Evolutionary conservation across 2,888 invertebrate genomes (phyloP).

Genomic region (Caenorhabditis doughertyi): DNA sequence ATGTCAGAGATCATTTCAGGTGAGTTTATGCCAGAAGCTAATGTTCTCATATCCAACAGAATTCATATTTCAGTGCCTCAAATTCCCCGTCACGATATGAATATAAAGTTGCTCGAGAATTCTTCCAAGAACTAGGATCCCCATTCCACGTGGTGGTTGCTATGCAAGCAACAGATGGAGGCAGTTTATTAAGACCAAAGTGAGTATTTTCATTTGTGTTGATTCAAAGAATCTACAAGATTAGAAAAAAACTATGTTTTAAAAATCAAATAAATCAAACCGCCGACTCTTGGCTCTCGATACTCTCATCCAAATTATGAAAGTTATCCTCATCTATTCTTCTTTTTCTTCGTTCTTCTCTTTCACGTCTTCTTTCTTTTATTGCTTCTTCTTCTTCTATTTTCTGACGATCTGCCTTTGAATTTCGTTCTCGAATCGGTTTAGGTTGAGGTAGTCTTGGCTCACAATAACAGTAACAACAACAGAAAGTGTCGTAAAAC

Average conservation of each 20-base stretch:
- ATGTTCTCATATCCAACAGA: not conserved
- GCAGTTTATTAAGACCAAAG: conserved; percentile 78
- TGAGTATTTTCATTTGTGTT: conserved; percentile 59
- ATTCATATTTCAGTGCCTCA: conserved; percentile 67
- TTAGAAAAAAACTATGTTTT: not conserved
- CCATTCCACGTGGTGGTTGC: conserved; percentile 82
- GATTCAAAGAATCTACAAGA: conserved; percentile 7
- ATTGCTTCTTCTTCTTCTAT: conserved; percentile 23
- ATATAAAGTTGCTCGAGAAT: conserved; percentile 80
- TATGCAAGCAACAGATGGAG: conserved; percentile 79
- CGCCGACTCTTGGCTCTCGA: not conserved
- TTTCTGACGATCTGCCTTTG: conserved; percentile 25
- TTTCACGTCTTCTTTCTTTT: not conserved
- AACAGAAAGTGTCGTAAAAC: conserved; percentile 29
- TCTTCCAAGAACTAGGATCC: conserved; percentile 81
- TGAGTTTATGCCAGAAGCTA: conserved; percentile 19
- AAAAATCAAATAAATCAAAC: conserved; percentile 2
- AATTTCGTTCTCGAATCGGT: not conserved
- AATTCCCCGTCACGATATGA: conserved; percentile 80
- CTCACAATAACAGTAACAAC: conserved; percentile 33
- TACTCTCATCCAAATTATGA: conserved; percentile 15
- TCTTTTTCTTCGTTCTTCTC: not conserved
- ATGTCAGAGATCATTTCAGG: conserved; percentile 82
- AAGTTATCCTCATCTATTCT: not conserved
- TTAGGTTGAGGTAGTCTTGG: conserved; percentile 11